Percentiles rank a stretch among this genome's conserved stretches.
These are phyloP conservation scores for Kryptolebias ocellatus DNA, from an alignment of 2,797 vertebrate species.

Conservation along the genomic window DNA sequence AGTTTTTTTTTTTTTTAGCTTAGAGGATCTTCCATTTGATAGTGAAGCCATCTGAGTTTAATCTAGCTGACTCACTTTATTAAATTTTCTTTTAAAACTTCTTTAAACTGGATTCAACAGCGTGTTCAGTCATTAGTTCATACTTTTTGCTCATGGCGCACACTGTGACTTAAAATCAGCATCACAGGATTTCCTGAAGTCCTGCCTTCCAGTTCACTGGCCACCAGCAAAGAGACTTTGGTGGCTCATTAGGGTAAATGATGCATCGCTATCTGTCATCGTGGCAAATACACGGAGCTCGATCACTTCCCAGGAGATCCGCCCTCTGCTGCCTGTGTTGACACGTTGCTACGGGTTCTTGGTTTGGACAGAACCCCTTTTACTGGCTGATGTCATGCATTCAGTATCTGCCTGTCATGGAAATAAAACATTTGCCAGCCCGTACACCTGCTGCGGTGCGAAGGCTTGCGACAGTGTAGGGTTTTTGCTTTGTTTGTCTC, in stretches of 20 bases:
- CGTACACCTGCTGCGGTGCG: slow-evolving; percentile 24
- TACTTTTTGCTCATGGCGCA: neutral
- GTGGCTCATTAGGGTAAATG: slow-evolving; percentile 33
- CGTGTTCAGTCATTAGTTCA: too few species aligned
- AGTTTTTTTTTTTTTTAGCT: neutral
- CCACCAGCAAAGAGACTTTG: slow-evolving; percentile 32
- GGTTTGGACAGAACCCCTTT: slow-evolving; percentile 62
- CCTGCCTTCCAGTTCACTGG: slow-evolving; percentile 11
- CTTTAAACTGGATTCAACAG: neutral
- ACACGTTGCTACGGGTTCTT: slow-evolving; percentile 72
- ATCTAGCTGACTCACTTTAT: neutral
- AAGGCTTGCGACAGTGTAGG: neutral
- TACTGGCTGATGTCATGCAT: slow-evolving; percentile 72
- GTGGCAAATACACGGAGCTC: slow-evolving; percentile 33
- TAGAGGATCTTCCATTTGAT: neutral
- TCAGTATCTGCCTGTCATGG: slow-evolving; percentile 55
- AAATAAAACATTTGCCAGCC: slow-evolving; percentile 43
- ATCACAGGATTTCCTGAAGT: slow-evolving; percentile 15
- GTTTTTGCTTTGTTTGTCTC: slow-evolving; percentile 28
- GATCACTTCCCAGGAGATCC: slow-evolving; percentile 48
- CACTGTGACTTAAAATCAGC: neutral
- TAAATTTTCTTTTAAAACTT: neutral
- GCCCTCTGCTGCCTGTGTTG: slow-evolving; percentile 62
- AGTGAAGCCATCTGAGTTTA: neutral
- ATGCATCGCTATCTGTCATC: slow-evolving; percentile 29